Conservation (phyloP, 2,113 vertebrate species). For the Phalacrocorax aristotelis region DNA sequence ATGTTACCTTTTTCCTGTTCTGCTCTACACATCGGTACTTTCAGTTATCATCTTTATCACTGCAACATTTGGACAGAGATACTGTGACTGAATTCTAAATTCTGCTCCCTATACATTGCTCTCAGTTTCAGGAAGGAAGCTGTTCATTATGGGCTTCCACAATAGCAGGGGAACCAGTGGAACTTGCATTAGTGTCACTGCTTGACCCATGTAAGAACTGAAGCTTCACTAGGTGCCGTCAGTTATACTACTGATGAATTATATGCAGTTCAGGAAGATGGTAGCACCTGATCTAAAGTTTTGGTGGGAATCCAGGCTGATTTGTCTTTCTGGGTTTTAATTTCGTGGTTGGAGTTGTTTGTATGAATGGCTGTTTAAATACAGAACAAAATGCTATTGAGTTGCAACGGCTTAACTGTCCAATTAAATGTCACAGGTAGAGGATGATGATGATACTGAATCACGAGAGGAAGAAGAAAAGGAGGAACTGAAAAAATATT, state of each 20-base stretch:
- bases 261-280: neutral
- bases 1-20: neutral
- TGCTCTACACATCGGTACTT: neutral
- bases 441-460: conserved; percentile 46
- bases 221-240: neutral
- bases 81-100: neutral
- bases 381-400: neutral
- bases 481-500: conserved; percentile 71
- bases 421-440: conserved; percentile 33
- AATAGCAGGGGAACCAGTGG: neutral
- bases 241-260: neutral
- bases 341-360: neutral
- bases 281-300: neutral
- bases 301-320: neutral
- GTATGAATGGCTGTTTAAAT: neutral
- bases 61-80: neutral
- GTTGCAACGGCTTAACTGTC: neutral
- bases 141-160: neutral
- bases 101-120: neutral
- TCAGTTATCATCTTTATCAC: neutral
- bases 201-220: neutral
- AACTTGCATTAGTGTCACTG: neutral
- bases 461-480: conserved; percentile 69
- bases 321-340: neutral
- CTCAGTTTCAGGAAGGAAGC: neutral